Base-by-base conservation (phyloP, 92 coral and sea anemone genomes). In the Micromussa lordhowensis region DNA sequence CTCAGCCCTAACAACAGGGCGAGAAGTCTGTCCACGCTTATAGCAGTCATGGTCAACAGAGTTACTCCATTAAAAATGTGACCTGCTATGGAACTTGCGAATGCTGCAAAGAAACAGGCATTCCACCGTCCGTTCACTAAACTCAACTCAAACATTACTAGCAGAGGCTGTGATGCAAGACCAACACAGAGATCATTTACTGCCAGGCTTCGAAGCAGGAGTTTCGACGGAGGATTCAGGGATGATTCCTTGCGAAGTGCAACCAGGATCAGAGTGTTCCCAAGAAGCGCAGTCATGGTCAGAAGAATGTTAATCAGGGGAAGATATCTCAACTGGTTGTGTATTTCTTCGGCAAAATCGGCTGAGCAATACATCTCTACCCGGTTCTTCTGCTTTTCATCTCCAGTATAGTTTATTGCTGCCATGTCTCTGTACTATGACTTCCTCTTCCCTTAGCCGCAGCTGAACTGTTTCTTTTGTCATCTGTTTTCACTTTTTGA, bases 21-120 rank as follows among this genome's bases (percentile, higher is more conserved):
- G 61, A 87, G 63, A 73, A 79, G 79, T 34, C 90, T 68, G 80
- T 87, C 79, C 61, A 87, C 79, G 19, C 82, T 40, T 34, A 75
- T 57, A 26, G 75, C 51, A 4, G 88, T 75, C 61, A 75, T 10
- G 15, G 88, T 85, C 75, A 85, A 40, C 74, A 85, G 19, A 35
- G 88, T 54, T 13, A 35, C 74, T 26, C 73, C 59, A 75, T 48
- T 49, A 35, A 85, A 18, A 66, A 44, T 36, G 32, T 85, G 30
- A n/a, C 88, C 74, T 15, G 82, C 17, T 3, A 76, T 48, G 40
- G 21, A 38, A 58, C 49, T 14, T 0, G 81, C 38, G 2, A 24
- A 6, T 34, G 22, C 68, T 2, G 59, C 40, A 34, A 32, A 85
- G 31, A n/a, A 48, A 76, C 88, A 75, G 48, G 75, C 9, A 9